Base-by-base conservation (phyloP, 2,113 vertebrate species). In the Microtus montanus region DNA sequence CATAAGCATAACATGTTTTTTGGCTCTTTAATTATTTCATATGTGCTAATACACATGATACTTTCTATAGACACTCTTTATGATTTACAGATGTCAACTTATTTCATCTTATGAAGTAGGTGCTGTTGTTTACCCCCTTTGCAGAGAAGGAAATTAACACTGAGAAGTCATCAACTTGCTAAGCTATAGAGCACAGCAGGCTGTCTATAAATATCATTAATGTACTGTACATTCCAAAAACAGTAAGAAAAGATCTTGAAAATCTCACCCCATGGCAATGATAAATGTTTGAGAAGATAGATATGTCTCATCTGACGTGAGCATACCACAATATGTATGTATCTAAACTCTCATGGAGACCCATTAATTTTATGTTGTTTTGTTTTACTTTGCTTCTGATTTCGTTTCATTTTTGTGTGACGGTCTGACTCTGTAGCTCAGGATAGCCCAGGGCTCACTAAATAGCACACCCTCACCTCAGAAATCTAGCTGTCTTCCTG, bases 21-120 rank as follows among this genome's bases (percentile, higher is more conserved):
- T 75, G 41, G 5, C 90, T 64, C 91, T 91, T 91, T n/a, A 95
- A 89, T 77, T 91, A 83, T 82, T 94, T 82, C 26, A 13, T 86
- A 12, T 52, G 3, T 89, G 22, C 66, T 92, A 75, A 75, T 41
- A 82, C 35, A 61, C 92, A 44, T 17, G 64, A 73, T 79, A 15
- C 58, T 88, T 10, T 61, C 28, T 7, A 12, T 26, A 44, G 22
- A 79, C 26, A 80, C 44, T 91, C 70, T 68, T 85, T 73, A 49
- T 70, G 30, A 73, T 79, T 89, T 96, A 47, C 5, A 90, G 66
- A 68, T 78, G 80, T 0, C 54, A 47, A 61, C 38, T 88, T 73
- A 75, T 28, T 87, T 89, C 86, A 68, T 80, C n/a, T 38, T 91
- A 7, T 77, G 54, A 93, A 80, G 24, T 90, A 82, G 12, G 3